Conservation (phyloP, 1,140 invertebrate species). For the Oreohelix idahoensis region DNA sequence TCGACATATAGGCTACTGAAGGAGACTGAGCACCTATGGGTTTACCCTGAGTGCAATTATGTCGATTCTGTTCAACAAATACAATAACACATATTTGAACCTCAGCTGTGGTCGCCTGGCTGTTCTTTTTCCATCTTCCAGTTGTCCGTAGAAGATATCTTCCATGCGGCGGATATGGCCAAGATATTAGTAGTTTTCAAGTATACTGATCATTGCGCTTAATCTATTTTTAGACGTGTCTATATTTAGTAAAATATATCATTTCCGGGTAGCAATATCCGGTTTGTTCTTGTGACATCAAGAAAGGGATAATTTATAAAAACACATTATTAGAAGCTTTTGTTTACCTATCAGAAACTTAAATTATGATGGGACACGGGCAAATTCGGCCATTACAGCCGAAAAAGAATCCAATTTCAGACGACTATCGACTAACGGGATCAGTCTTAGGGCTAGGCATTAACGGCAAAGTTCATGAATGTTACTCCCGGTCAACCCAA, state of each 20-base stretch:
- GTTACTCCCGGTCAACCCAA: slow-evolving; percentile 79
- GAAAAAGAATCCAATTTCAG: slow-evolving; percentile 82
- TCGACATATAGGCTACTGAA: too few relatives aligned
- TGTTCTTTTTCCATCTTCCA: too few relatives aligned
- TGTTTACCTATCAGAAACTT: not conserved
- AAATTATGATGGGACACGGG: slow-evolving; percentile 65
- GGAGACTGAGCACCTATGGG: too few relatives aligned
- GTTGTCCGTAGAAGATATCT: too few relatives aligned
- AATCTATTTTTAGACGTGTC: too few relatives aligned
- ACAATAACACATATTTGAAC: too few relatives aligned
- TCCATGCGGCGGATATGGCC: too few relatives aligned
- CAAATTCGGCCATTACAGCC: slow-evolving; percentile 61
- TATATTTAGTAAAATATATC: slow-evolving; percentile 5
- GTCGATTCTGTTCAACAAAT: too few relatives aligned
- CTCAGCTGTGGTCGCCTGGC: too few relatives aligned
- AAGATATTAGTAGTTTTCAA: too few relatives aligned
- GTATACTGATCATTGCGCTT: too few relatives aligned
- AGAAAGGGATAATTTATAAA: not conserved
- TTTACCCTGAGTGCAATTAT: too few relatives aligned
- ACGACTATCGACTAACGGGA: slow-evolving; percentile 95
- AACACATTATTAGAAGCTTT: not conserved
- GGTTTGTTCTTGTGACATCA: slow-evolving; percentile 38
- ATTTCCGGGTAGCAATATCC: slow-evolving; percentile 40
- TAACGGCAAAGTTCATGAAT: slow-evolving; percentile 89
- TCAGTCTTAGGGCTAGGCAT: slow-evolving; percentile 96